Evolutionary conservation across 1,140 invertebrate species (phyloP).

Genomic region (Pentalonia nigronervosa): DNA sequence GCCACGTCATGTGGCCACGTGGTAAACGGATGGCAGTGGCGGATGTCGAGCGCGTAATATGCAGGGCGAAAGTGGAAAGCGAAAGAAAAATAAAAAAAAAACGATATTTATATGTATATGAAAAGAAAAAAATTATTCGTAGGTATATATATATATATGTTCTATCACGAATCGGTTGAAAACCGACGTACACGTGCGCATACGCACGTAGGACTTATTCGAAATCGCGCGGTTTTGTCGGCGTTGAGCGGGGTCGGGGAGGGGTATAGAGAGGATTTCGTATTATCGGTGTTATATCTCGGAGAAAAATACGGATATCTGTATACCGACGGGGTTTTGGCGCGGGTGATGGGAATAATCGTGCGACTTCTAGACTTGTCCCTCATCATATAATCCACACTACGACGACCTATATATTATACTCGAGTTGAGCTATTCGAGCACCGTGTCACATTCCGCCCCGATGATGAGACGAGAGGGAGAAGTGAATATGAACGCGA

Average conservation of each 20-base stretch:
- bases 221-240: background rate
- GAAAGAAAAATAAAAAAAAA: background rate
- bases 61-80: background rate
- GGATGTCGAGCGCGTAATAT: background rate
- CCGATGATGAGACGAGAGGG: background rate
- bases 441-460: background rate
- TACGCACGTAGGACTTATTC: background rate
- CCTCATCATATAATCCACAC: conserved; percentile 2
- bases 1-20: too few species aligned
- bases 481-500: background rate
- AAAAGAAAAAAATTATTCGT: background rate
- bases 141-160: background rate
- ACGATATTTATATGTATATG: background rate
- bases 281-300: background rate
- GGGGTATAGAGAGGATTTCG: background rate
- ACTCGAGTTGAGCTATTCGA: conserved; percentile 14
- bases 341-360: conserved; percentile 14
- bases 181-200: background rate
- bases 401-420: background rate
- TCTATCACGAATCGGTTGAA: background rate
- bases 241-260: background rate
- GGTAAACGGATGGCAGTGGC: background rate
- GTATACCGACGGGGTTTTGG: background rate
- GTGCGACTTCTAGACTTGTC: background rate
- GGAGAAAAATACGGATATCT: background rate